Base-by-base conservation (phyloP, 2,797 vertebrate genomes). In the Pseudocheirus occidentalis region DNA sequence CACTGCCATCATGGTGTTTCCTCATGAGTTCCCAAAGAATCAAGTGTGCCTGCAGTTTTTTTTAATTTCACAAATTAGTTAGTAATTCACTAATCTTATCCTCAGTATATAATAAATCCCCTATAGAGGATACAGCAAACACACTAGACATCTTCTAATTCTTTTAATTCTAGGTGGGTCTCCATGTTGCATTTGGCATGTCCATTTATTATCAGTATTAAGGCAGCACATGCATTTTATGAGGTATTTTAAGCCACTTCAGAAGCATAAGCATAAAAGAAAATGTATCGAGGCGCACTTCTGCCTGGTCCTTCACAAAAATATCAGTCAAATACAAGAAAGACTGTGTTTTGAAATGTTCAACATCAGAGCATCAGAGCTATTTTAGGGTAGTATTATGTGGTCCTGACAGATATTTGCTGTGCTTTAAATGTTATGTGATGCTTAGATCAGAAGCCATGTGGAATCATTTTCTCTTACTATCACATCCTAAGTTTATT, bases 401-500 rank as follows among this genome's bases (percentile, higher is more conserved):
- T 73, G 21, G 11, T 56, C 21, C 55, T 91, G 81, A 24, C 55
- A 91, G 31, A 96, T 89, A 9, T 91, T 12, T 57, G 29, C 4
- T 21, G 18, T 87, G 29, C 52, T 11, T 62, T 50, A 53, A 94
- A 94, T 34, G 91, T 0, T 50, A 62, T 6, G 46, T 87, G 18
- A 55, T 93, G 3, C 9, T 21, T 58, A 95, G 57, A 94, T 87
- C 1, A 7, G 95, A 95, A 34, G 40, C 12, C 90, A 93, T 90
- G 57, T 46, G 50, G 28, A 53, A n/a, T 31, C 27, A 92, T 94
- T 52, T 94, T 50, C 87, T 97, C 97, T 96, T 90, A 94, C n/a
- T 96, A 54, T 90, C 90, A 90, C 59, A 50, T 50, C 96, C 31
- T 53, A 46, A 96, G 94, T 96, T 97, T 95, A 6, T 54, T 58